A percentile compares a stretch with the other conserved stretches of the same genome.
These are phyloP conservation scores for Lethocerus indicus DNA, from an alignment of 1,140 invertebrate species.

Conservation along the genomic window DNA sequence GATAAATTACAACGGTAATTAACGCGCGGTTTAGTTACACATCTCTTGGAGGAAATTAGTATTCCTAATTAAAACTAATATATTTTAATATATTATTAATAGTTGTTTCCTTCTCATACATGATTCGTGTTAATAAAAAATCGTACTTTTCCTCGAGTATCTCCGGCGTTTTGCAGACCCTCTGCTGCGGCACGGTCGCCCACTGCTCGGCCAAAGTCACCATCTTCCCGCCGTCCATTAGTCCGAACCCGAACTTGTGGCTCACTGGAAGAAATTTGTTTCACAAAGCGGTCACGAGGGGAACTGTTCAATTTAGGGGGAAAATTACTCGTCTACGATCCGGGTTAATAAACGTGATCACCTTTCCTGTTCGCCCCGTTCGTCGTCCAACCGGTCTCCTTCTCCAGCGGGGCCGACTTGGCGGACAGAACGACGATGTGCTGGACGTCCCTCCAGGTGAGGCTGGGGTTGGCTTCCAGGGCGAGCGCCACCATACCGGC, in stretches of 20 bases:
- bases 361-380: conserved; percentile 81
- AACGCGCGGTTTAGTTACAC: too few relatives aligned
- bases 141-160: conserved; percentile 55
- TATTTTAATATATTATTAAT: too few relatives aligned
- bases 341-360: too few relatives aligned
- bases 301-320: too few relatives aligned
- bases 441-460: conserved; percentile 97
- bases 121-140: too few relatives aligned
- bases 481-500: conserved; percentile 89
- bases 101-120: too few relatives aligned
- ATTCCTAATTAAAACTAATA: too few relatives aligned
- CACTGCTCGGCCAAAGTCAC: conserved; percentile 82
- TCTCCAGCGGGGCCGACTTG: conserved; percentile 55
- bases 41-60: too few relatives aligned
- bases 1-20: too few relatives aligned
- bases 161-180: conserved; percentile 84
- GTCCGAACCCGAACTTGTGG: conserved; percentile 92
- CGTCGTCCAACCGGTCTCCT: conserved; percentile 73
- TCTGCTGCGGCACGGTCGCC: conserved; percentile 84
- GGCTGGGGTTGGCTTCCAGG: conserved; percentile 78
- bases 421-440: conserved; percentile 90
- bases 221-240: conserved; percentile 92
- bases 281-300: too few relatives aligned
- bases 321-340: too few relatives aligned
- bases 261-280: conserved; percentile 47